Base-by-base conservation (phyloP, 2,113 vertebrate species). In the Cynoglossus semilaevis region DNA sequence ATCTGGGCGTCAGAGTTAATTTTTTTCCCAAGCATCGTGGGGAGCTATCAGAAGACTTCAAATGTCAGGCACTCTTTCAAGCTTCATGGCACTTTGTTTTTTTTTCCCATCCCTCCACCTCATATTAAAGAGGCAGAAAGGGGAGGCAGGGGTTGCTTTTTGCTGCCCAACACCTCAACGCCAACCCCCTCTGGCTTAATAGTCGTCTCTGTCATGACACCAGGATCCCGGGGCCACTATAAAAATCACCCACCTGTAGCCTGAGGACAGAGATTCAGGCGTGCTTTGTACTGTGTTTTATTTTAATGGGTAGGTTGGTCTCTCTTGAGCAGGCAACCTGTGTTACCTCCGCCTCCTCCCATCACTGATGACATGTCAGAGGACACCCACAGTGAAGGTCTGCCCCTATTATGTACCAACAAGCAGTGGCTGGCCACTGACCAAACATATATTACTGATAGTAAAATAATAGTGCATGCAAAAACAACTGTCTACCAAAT, bases 1-100 rank as follows among this genome's bases (percentile, higher is more conserved):
- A 84, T 89, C 88, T 89, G 85, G 87, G 82, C 89, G 91, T 91
- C 88, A 85, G 88, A 90, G 86, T 84, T 93, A 92, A 92, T 91
- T 90, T 92, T 85, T 50, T 19, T 86, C 70, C 79, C 72, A 40
- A 84, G 76, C 71, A 45, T 88, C 51, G 64, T 46, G 64, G 83
- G 90, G 90, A 88, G 89, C 85, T 91, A 86, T 88, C 78, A 72
- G 82, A 87, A 85, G 88, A 79, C 85, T 86, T 92, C 87, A 82
- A 52, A 83, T 51, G 66, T 82, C 86, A 90, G 83, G 60, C 70
- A 50, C 76, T 75, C 83, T 81, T 89, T 84, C 79, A 87, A 79
- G 82, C 86, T 84, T 87, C 87, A 85, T 75, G 79, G 90, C 88
- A 85, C 86, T 83, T 87, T 80, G 67, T 86, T 87, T 83, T 78